Conservation (phyloP, 2,113 vertebrate species). For the Riparia riparia region DNA sequence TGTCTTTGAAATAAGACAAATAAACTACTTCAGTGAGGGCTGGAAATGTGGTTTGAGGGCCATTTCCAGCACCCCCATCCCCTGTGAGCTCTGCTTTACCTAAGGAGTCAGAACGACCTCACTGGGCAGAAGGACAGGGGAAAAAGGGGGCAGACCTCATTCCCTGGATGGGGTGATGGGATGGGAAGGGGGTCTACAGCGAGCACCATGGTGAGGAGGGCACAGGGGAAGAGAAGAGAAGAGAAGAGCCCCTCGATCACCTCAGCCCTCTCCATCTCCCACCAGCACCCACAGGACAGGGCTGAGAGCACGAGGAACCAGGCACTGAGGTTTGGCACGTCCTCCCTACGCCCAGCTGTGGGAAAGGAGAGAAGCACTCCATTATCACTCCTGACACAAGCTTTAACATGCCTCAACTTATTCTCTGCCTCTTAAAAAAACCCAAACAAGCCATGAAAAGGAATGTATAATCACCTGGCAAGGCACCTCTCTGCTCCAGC, state of each 20-base stretch:
- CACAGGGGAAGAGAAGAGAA: background rate
- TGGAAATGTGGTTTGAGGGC: background rate
- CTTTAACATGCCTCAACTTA: constrained; percentile 10
- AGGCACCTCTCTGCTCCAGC: constrained; percentile 11
- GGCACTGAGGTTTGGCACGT: background rate
- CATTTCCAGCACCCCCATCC: background rate
- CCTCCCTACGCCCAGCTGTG: constrained; percentile 53
- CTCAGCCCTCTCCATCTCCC: background rate
- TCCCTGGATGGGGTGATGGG: background rate
- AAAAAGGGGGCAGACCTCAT: background rate
- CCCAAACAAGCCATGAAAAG: background rate
- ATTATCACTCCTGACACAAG: constrained; percentile 12
- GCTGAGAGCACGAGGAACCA: background rate
- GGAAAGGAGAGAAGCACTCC: constrained; percentile 38
- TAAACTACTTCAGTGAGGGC: background rate
- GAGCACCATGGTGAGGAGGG: fast-evolving
- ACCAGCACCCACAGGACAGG: background rate
- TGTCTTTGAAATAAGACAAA: background rate
- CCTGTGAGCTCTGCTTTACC: fast-evolving
- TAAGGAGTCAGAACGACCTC: background rate
- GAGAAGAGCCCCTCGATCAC: background rate
- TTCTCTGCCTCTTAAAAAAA: background rate
- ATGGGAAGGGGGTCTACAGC: background rate
- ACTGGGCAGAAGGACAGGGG: fast-evolving
- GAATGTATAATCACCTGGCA: constrained; percentile 31